Evolutionary conservation across 2,888 invertebrate genomes (phyloP).

Genomic region (Ypsolopha sequella): DNA sequence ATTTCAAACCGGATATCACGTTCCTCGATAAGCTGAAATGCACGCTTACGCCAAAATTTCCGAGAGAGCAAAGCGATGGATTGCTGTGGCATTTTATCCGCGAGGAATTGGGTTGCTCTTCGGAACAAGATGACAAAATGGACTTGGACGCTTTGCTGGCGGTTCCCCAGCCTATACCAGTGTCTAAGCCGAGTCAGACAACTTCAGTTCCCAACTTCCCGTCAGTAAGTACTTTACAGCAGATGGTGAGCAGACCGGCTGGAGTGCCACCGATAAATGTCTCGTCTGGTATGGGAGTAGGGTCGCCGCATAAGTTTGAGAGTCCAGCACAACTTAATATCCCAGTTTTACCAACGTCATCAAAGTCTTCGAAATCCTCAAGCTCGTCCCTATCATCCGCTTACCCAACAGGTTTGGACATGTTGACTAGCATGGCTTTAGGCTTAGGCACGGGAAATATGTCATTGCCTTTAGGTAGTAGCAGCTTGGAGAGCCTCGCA

Average conservation of each 20-base stretch:
- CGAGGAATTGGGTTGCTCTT: slow-evolving; percentile 77
- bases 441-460: slow-evolving; percentile 55
- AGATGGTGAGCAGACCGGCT: slow-evolving; percentile 63
- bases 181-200: slow-evolving; percentile 46
- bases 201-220: slow-evolving; percentile 56
- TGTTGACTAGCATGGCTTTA: slow-evolving; percentile 65
- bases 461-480: slow-evolving; percentile 49
- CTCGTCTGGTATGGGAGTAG: slow-evolving; percentile 53
- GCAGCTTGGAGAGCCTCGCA: slow-evolving; percentile 57
- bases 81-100: slow-evolving; percentile 84
- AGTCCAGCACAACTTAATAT: slow-evolving; percentile 69
- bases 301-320: slow-evolving; percentile 68
- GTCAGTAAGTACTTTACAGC: slow-evolving; percentile 60
- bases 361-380: slow-evolving; percentile 70
- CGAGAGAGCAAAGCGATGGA: slow-evolving; percentile 82
- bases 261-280: slow-evolving; percentile 63
- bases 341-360: slow-evolving; percentile 70
- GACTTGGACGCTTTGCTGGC: slow-evolving; percentile 70
- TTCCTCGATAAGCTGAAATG: slow-evolving; percentile 89
- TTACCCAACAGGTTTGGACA: slow-evolving; percentile 60
- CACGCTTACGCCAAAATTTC: slow-evolving; percentile 84
- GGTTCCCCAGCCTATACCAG: slow-evolving; percentile 67
- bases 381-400: slow-evolving; percentile 63
- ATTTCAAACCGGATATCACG: slow-evolving; percentile 78
- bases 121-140: slow-evolving; percentile 77